A percentile compares a stretch with the other conserved stretches of the same genome.
Evolutionary conservation across 2,113 vertebrate species (phyloP).

Genomic region (Ceyx margarethae): DNA sequence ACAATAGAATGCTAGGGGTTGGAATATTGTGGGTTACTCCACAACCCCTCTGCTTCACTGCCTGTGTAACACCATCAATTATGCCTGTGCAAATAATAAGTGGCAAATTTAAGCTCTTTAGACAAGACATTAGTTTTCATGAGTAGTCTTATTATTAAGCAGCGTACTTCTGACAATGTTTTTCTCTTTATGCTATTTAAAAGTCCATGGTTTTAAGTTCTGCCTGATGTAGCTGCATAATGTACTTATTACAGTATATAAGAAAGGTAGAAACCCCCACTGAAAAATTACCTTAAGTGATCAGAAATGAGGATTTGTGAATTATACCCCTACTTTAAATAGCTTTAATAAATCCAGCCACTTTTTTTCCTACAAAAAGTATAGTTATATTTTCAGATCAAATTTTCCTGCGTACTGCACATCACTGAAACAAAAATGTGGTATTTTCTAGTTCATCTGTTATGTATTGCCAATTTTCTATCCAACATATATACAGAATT

Average conservation of each 20-base stretch:
- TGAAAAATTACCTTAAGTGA: not conserved
- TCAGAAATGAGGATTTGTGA: not conserved
- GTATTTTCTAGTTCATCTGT: conserved; percentile 29
- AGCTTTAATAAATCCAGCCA: not conserved
- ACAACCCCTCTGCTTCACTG: not conserved
- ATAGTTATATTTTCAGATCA: not conserved
- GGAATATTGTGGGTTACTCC: not conserved
- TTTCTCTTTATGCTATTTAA: not conserved
- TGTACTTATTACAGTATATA: not conserved
- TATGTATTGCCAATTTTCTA: not conserved
- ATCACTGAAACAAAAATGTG: not conserved
- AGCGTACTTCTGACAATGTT: not conserved
- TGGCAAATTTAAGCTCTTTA: not conserved
- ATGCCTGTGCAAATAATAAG: not conserved
- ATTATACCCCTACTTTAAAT: not conserved
- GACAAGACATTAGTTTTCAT: not conserved
- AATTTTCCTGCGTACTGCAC: not conserved
- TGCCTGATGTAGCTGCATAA: not conserved
- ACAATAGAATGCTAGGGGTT: too few relatives aligned
- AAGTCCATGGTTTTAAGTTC: not conserved
- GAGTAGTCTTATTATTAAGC: not conserved
- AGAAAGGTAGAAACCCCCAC: not conserved
- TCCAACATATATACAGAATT: not conserved
- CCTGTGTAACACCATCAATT: not conserved
- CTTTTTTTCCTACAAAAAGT: not conserved